Evolutionary conservation across 2,888 invertebrate species (phyloP).

Genomic region (Caradrina kadenii): DNA sequence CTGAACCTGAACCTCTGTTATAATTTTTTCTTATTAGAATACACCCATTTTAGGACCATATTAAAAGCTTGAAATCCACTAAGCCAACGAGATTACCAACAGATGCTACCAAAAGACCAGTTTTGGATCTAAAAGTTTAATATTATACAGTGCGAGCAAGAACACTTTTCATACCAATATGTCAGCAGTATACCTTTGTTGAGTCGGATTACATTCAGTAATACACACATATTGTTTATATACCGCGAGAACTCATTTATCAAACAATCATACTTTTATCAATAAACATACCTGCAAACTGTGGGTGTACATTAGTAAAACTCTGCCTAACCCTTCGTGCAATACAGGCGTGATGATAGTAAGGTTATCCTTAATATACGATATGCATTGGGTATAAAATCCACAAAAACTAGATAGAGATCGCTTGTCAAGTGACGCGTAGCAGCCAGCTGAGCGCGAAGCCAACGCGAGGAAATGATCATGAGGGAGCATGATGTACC

Average conservation of each 20-base stretch:
- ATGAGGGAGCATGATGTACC: constrained; percentile 23
- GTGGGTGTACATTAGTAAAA: too few species aligned
- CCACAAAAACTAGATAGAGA: constrained; percentile 52
- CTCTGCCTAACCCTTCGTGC: too few species aligned
- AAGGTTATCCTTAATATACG: constrained; percentile 1
- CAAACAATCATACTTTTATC: too few species aligned
- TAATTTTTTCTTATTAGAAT: neutral
- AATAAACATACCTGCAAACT: too few species aligned
- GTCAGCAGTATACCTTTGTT: too few species aligned
- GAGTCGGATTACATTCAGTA: too few species aligned
- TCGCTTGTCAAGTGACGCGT: constrained; percentile 55
- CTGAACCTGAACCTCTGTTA: neutral
- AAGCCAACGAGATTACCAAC: constrained; percentile 14
- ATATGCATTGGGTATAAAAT: constrained; percentile 27
- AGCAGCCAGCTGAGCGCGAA: constrained; percentile 52
- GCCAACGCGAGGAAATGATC: constrained; percentile 45
- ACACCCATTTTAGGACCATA: neutral
- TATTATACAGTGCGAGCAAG: neutral
- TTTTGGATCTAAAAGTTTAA: neutral
- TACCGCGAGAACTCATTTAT: too few species aligned
- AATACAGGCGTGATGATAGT: too few species aligned
- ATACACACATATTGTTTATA: too few species aligned
- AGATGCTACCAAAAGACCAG: constrained; percentile 11
- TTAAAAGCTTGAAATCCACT: constrained; percentile 4
- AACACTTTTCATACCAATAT: too few species aligned